A percentile compares a stretch with the other conserved stretches of the same genome.
Conservation (phyloP, 2,888 invertebrate species). For the Lasioglossum leucozonium region DNA sequence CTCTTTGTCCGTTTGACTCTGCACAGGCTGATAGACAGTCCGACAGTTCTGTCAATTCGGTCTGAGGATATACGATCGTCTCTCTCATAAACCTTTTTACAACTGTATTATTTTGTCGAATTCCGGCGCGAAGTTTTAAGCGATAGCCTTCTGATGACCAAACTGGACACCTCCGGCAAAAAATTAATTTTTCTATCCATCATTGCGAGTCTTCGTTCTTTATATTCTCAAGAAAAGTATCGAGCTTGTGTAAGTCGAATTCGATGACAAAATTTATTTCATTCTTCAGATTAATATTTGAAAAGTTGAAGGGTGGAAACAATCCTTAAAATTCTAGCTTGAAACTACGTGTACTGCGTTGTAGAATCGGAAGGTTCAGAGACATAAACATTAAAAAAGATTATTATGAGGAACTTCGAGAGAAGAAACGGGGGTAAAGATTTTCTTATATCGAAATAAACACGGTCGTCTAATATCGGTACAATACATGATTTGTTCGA, state of each 20-base stretch:
- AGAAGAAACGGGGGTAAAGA: too few relatives aligned
- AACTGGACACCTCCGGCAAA: background rate
- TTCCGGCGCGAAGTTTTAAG: background rate
- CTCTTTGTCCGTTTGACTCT: slow-evolving; percentile 12
- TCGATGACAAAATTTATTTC: background rate
- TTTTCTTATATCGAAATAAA: too few relatives aligned
- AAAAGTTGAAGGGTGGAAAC: background rate
- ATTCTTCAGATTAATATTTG: background rate
- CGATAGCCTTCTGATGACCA: background rate
- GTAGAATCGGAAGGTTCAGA: background rate
- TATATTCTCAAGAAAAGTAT: background rate
- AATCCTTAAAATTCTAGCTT: background rate
- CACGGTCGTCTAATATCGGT: too few relatives aligned
- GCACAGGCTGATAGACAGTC: background rate
- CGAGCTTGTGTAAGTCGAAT: background rate
- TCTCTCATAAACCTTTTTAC: background rate
- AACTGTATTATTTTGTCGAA: background rate
- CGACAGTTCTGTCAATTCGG: slow-evolving; percentile 6
- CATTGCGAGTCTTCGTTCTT: background rate
- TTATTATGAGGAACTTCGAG: too few relatives aligned
- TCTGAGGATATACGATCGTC: background rate
- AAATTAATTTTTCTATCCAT: background rate
- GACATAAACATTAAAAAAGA: background rate
- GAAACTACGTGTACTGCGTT: background rate
- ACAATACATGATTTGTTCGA: too few relatives aligned